phyloP scores from a whole-genome alignment of 2,888 invertebrate genomes.

The Conchocele bisecta region DNA sequence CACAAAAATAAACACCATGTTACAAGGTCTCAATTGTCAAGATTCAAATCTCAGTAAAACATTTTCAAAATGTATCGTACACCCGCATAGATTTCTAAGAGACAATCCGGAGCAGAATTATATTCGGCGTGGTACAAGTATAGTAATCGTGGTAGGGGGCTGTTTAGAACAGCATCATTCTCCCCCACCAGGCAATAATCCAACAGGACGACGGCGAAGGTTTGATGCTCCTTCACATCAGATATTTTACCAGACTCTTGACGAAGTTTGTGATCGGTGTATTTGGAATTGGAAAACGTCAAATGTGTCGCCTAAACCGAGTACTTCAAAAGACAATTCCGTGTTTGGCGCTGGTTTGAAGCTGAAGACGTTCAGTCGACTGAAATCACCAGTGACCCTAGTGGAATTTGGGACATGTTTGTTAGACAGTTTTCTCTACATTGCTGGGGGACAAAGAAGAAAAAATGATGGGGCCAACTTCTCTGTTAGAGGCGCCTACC shows the following conservation, averaged over 20 bases:
- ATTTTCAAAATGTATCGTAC: no score
- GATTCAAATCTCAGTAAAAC: neutral
- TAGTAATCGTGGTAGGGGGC: conserved; percentile 9
- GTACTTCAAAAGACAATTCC: no score
- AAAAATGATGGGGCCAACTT: neutral
- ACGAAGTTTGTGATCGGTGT: no score
- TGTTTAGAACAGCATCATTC: neutral
- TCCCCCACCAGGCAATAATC: neutral
- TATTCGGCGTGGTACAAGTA: neutral
- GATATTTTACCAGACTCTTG: neutral
- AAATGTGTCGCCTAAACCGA: no score
- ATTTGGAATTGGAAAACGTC: no score
- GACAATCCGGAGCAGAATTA: neutral
- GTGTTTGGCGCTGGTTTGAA: no score
- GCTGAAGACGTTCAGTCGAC: no score
- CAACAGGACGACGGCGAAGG: neutral
- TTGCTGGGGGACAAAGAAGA: conserved; percentile 6
- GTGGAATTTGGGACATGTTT: conserved; percentile 14
- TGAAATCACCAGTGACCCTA: neutral
- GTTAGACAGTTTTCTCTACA: conserved; percentile 12
- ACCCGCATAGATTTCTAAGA: conserved; percentile 8
- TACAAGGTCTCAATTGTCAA: neutral
- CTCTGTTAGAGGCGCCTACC: neutral
- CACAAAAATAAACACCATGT: neutral
- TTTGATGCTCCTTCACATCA: neutral